Evolutionary conservation across 2,113 vertebrate species (phyloP), one percentile per base, ranked within the genome.

Genomic region (Cisticola juncidis): DNA sequence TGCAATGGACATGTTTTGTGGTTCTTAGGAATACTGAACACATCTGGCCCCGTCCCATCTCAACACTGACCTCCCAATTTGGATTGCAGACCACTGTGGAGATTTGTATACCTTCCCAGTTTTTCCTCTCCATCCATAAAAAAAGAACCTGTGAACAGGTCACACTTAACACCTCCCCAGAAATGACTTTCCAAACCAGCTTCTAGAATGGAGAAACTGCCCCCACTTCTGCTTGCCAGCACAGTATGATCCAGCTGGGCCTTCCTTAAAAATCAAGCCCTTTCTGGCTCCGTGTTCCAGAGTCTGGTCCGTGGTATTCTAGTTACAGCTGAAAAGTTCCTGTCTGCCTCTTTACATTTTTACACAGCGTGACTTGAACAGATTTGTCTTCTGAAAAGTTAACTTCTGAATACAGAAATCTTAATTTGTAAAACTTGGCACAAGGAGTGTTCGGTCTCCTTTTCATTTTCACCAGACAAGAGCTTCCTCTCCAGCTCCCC

Each of bases 1-100:
- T 96, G 93, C 94, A 94, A 81, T 78, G 97, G 98, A 97, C 96
- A 61, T 95, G 82, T 97, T 98, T 97, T 95, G 89, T 97, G 96
- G 92, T 96, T 97, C 96, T 97, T 97, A 91, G 93, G 82, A 97
- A 95, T 94, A 95, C 94, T 77, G 92, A 97, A 97, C 95, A 95
- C 95, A 91, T 89, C 81, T 93, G 95, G 97, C 73, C 96, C 91
- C 78, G 58, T 94, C 87, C 89, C 85, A 33, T 95, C 90, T 95
- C 80, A 95, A 97, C 83, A 91, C 79, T 72, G 64, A 93, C 80
- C 88, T 95, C 77, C 90, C 90, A 92, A 88, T 76, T 74, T 96
- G 96, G 92, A 94, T 95, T 97, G 96, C 97, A 97, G 93, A 95
- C 95, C 95, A 90, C 93, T 96, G 95, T 94, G 92, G 92, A 97